phyloP scores from a whole-genome alignment of 2,797 vertebrate genomes.

The Nothura maculosa region DNA sequence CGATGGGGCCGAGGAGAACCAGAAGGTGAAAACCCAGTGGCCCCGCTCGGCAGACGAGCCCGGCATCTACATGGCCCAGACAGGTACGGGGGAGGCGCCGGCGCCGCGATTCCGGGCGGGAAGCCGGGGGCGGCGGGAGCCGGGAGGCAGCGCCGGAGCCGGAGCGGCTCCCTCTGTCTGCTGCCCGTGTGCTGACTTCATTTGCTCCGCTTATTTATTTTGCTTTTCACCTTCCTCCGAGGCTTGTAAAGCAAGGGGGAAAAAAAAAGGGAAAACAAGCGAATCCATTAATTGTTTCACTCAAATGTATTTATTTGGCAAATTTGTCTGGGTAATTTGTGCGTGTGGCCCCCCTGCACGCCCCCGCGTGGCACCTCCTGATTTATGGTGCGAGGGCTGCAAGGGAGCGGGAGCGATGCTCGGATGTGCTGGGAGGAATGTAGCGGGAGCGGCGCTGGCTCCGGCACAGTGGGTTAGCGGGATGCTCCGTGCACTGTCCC shows the following conservation, averaged over 20 bases:
- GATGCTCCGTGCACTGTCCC: no score
- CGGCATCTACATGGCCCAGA: slow-evolving; percentile 98
- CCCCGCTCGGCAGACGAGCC: slow-evolving; percentile 96
- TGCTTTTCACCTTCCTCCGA: slow-evolving; percentile 53
- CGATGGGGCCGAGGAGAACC: slow-evolving; percentile 88
- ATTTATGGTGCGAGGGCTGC: slow-evolving; percentile 60
- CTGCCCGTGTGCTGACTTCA: neutral
- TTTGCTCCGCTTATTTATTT: slow-evolving; percentile 71
- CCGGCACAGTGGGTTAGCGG: no score
- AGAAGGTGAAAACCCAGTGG: slow-evolving; percentile 98
- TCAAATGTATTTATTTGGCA: slow-evolving; percentile 77
- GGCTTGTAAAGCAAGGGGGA: slow-evolving; percentile 58
- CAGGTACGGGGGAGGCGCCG: slow-evolving; percentile 84
- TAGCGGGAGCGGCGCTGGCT: no score
- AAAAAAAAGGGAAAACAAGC: neutral
- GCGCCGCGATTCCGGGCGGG: no score
- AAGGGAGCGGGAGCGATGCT: neutral
- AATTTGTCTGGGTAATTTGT: slow-evolving; percentile 72
- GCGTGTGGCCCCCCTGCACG: neutral
- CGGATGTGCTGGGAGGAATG: no score
- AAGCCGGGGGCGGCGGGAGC: no score
- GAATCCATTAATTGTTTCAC: slow-evolving; percentile 74
- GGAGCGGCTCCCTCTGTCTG: neutral
- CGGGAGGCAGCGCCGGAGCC: neutral
- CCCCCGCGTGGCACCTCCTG: neutral